phyloP scores from a whole-genome alignment of 2,888 invertebrate species.

The Drosophila mimica region DNA sequence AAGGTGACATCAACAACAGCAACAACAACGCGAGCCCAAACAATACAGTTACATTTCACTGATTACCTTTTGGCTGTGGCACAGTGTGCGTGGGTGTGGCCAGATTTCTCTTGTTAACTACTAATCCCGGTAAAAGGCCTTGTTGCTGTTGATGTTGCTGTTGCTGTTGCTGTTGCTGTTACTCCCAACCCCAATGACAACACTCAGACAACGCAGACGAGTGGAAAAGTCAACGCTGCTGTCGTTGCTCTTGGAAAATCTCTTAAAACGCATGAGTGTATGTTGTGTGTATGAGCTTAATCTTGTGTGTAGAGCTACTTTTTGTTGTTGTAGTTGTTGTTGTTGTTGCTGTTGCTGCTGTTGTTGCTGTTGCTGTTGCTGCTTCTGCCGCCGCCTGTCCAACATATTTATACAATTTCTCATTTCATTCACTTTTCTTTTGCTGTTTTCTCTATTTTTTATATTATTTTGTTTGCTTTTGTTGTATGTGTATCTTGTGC shows the following conservation, averaged over 20 bases:
- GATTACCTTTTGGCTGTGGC: constrained; percentile 78
- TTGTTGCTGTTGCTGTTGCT: constrained; percentile 12
- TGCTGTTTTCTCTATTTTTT: constrained; percentile 21
- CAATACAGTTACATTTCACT: constrained; percentile 81
- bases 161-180: constrained; percentile 42
- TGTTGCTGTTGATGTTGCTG: constrained; percentile 49
- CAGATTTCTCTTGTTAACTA: constrained; percentile 80
- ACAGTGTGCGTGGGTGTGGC: constrained; percentile 57
- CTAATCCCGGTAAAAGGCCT: constrained; percentile 82
- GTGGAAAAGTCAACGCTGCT: constrained; percentile 76
- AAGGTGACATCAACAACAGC: constrained; percentile 57
- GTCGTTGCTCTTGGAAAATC: constrained; percentile 61
- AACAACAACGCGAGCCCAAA: constrained; percentile 56
- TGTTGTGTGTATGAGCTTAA: constrained; percentile 50
- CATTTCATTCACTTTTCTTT: constrained; percentile 73
- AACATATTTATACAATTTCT: constrained; percentile 80
- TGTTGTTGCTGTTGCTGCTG: constrained; percentile 16
- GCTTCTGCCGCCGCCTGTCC: constrained; percentile 50
- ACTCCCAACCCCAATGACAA: constrained; percentile 43
- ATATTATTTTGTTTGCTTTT: neutral
- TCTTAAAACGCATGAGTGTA: constrained; percentile 70
- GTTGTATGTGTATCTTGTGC: constrained; percentile 14
- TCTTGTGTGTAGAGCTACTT: constrained; percentile 57
- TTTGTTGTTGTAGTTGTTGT: constrained; percentile 11
- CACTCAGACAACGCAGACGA: constrained; percentile 67